A percentile compares a stretch with the other conserved stretches of the same genome.
phyloP scores from a whole-genome alignment of 2,113 vertebrate genomes.

The Pogona vitticeps region DNA sequence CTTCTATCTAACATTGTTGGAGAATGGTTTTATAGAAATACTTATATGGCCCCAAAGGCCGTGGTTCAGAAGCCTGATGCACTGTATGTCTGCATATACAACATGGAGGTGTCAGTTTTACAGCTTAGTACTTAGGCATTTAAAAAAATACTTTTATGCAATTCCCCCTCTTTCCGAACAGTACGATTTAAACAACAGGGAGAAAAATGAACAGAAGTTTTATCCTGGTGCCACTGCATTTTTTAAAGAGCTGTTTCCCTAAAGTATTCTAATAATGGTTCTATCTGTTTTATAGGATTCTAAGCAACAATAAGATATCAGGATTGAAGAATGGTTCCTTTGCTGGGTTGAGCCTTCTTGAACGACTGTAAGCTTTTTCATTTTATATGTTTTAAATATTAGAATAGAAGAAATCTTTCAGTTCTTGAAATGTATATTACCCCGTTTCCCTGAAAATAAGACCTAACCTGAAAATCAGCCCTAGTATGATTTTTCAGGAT shows the following conservation, averaged over 20 bases:
- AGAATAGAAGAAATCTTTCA: not conserved
- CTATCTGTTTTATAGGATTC: conserved; percentile 81
- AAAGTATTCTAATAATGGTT: not conserved
- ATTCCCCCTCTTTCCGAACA: not conserved
- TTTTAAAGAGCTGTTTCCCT: not conserved
- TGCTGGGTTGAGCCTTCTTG: conserved; percentile 85
- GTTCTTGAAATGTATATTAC: conserved; percentile 10
- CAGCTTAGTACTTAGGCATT: not conserved
- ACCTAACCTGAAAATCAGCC: too few species aligned
- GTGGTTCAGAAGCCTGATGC: not conserved
- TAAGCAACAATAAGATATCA: conserved; percentile 96
- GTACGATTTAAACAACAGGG: not conserved
- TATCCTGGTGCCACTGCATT: not conserved
- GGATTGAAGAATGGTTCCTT: conserved; percentile 94
- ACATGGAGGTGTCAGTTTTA: not conserved
- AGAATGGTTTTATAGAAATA: too few species aligned
- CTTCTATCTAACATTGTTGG: not conserved
- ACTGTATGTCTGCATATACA: not conserved
- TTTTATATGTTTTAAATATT: not conserved
- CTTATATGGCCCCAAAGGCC: not conserved
- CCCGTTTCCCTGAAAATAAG: too few species aligned
- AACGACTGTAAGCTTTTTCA: conserved; percentile 89
- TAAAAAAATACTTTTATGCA: not conserved
- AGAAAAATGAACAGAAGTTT: not conserved
- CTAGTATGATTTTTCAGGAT: too few species aligned